phyloP scores from a whole-genome alignment of 2,113 vertebrate species.

The Plestiodon gilberti region DNA sequence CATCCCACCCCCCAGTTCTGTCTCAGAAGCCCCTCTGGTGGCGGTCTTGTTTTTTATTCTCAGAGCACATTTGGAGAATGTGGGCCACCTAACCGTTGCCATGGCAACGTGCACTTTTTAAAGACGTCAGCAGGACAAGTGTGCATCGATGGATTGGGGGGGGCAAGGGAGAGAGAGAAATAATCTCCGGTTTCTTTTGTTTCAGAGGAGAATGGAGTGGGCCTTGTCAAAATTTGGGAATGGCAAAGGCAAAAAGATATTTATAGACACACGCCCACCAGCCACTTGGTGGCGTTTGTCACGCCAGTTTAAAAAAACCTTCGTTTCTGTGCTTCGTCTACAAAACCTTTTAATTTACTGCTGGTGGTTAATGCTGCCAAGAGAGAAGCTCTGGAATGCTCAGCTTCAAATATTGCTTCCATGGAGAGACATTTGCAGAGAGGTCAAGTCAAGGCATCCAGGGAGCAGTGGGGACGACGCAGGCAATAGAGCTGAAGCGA shows the following conservation, averaged over 20 bases:
- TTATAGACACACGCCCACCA: not conserved
- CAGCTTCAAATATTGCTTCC: not conserved
- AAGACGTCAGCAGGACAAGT: constrained; percentile 64
- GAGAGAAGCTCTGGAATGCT: not conserved
- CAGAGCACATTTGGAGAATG: constrained; percentile 51
- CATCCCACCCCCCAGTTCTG: not conserved
- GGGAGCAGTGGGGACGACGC: not conserved
- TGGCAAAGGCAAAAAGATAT: not conserved
- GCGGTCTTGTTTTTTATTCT: not conserved
- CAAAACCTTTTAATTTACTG: not conserved
- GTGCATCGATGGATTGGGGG: constrained; percentile 33
- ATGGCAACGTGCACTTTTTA: constrained; percentile 65
- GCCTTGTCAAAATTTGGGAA: constrained; percentile 19
- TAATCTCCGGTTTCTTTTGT: constrained; percentile 42
- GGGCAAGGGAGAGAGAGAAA: not conserved
- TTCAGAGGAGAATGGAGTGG: constrained; percentile 38
- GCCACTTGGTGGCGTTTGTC: not conserved
- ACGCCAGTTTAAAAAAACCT: too few species aligned
- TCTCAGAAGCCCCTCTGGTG: not conserved
- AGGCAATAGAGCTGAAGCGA: too few species aligned
- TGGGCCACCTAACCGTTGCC: constrained; percentile 70
- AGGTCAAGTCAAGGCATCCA: too few species aligned
- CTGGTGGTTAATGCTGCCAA: not conserved
- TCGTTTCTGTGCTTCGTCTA: not conserved
- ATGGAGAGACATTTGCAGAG: not conserved